These are phyloP conservation scores for Pygoscelis adeliae DNA, from an alignment of 2,113 vertebrate genomes.

Conservation along the genomic window DNA sequence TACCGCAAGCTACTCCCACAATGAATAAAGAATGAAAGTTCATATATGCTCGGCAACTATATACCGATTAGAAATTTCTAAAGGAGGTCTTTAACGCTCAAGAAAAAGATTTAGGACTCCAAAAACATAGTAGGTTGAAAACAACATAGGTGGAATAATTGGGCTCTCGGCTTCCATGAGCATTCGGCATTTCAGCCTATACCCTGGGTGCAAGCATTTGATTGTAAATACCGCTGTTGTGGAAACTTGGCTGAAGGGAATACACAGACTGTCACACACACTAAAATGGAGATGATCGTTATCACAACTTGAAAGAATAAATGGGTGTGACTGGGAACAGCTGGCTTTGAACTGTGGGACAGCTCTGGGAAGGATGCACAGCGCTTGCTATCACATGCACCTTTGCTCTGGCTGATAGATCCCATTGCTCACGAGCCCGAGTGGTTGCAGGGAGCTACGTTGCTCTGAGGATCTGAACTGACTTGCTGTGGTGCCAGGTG, in stretches of 20 bases:
- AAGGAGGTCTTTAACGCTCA: neutral
- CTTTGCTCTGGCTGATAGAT: neutral
- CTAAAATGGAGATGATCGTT: neutral
- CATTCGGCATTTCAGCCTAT: neutral
- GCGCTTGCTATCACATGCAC: neutral
- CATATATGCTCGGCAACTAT: neutral
- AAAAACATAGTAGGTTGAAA: neutral
- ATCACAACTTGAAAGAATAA: neutral
- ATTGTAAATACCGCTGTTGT: neutral
- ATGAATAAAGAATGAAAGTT: neutral
- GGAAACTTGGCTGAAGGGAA: constrained; percentile 38
- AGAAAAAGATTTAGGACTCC: neutral
- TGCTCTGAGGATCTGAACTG: neutral
- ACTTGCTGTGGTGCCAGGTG: neutral
- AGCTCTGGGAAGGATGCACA: neutral
- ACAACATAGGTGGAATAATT: neutral
- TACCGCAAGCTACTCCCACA: neutral
- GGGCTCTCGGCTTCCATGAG: neutral
- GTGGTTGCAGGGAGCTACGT: neutral
- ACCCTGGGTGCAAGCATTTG: neutral
- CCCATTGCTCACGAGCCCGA: accelerated
- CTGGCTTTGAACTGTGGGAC: neutral
- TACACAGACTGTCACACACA: neutral
- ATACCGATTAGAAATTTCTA: neutral
- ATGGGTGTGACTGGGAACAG: neutral